Percentiles rank a stretch among this genome's conserved stretches.
Evolutionary conservation across 2,113 vertebrate species (phyloP).

Genomic region (Mirza zaza): DNA sequence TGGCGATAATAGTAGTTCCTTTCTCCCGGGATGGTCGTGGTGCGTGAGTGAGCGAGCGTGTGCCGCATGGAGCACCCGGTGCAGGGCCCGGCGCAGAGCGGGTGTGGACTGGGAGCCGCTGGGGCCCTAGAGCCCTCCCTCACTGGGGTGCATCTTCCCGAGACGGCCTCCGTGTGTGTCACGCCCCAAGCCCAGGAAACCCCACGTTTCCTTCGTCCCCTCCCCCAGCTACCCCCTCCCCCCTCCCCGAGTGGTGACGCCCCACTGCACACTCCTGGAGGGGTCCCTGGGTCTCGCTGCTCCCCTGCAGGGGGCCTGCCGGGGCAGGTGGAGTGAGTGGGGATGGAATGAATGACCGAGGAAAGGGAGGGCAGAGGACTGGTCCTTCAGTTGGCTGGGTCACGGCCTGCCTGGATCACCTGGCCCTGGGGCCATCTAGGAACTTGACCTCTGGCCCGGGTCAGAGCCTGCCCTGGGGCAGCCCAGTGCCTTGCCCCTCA

Average conservation of each 20-base stretch:
- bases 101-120: accelerated
- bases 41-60: not conserved
- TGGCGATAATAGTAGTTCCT: not conserved
- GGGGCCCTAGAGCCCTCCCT: accelerated
- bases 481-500: accelerated
- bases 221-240: accelerated
- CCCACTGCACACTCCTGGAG: not conserved
- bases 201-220: not conserved
- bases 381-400: accelerated
- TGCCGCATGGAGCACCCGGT: accelerated
- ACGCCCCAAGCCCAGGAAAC: accelerated
- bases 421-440: not conserved
- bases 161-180: not conserved
- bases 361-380: accelerated
- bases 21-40: not conserved
- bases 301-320: not conserved
- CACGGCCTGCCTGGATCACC: accelerated
- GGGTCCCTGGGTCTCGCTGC: not conserved
- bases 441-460: not conserved
- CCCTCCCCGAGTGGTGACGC: too few species aligned
- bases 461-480: not conserved
- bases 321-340: not conserved
- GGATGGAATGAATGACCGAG: accelerated
- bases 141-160: accelerated
- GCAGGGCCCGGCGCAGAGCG: not conserved